Evolutionary conservation across 2,888 invertebrate genomes (phyloP).

Genomic region (Mimachlamys varia): DNA sequence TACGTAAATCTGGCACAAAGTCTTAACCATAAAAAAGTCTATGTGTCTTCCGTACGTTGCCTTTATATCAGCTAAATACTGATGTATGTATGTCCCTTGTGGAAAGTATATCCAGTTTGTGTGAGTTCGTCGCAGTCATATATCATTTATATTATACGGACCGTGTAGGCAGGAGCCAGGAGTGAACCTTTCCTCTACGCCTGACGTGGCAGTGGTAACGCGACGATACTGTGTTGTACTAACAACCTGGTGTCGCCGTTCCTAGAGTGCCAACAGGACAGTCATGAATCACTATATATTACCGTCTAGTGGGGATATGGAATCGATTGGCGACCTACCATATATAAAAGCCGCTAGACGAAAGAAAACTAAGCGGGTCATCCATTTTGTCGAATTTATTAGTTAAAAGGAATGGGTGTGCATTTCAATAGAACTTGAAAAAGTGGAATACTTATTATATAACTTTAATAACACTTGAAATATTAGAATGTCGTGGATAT

Average conservation of each 20-base stretch:
- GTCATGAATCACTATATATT: neutral
- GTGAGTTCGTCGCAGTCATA: neutral
- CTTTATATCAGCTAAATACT: neutral
- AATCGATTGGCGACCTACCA: neutral
- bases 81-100: neutral
- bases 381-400: neutral
- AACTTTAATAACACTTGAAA: neutral
- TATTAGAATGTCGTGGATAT: neutral
- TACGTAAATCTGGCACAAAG: too few relatives aligned
- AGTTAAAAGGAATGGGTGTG: neutral
- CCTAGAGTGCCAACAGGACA: neutral
- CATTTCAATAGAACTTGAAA: neutral
- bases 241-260: too few relatives aligned
- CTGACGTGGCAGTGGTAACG: neutral
- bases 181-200: neutral
- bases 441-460: neutral
- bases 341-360: neutral
- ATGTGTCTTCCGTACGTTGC: neutral
- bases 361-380: neutral
- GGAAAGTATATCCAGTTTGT: neutral
- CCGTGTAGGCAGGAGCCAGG: neutral
- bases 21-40: too few relatives aligned
- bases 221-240: too few relatives aligned
- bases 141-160: neutral
- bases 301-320: neutral